Evolutionary conservation across 2,888 invertebrate species (phyloP).

Genomic region (Cosmorhoe ocellata): DNA sequence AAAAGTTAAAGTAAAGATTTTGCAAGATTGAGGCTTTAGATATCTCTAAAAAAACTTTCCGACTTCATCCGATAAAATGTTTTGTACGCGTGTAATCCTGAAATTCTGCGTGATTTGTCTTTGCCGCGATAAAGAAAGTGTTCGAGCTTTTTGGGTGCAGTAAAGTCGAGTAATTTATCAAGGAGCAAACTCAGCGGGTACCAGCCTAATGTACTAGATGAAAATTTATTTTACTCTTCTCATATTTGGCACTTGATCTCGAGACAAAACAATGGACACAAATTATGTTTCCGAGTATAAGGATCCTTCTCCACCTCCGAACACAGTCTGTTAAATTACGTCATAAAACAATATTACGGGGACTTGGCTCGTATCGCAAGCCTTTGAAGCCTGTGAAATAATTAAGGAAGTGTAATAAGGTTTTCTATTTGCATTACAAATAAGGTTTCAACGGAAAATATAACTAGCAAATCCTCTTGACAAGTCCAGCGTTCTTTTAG

Average conservation of each 20-base stretch:
- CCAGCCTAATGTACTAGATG: slow-evolving; percentile 25
- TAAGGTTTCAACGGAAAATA: slow-evolving; percentile 56
- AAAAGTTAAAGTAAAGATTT: slow-evolving; percentile 65
- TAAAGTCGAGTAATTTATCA: slow-evolving; percentile 44
- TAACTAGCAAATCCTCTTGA: slow-evolving; percentile 62
- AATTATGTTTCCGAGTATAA: slow-evolving; percentile 46
- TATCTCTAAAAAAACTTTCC: slow-evolving; percentile 64
- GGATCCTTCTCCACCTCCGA: slow-evolving; percentile 54
- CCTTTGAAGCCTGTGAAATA: slow-evolving; percentile 68
- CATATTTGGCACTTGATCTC: slow-evolving; percentile 35
- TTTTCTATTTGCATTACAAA: slow-evolving; percentile 73
- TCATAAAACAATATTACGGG: slow-evolving; percentile 65
- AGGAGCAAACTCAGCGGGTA: slow-evolving; percentile 31
- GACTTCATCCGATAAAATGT: slow-evolving; percentile 67
- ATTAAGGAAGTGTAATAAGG: slow-evolving; percentile 75
- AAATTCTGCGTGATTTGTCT: slow-evolving; percentile 71
- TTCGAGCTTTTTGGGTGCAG: slow-evolving; percentile 44
- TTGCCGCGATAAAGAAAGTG: slow-evolving; percentile 55
- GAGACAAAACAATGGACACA: slow-evolving; percentile 42
- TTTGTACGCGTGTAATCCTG: slow-evolving; percentile 69
- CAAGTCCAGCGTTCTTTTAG: slow-evolving; percentile 49
- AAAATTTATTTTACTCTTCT: slow-evolving; percentile 41
- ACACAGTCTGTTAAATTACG: slow-evolving; percentile 66
- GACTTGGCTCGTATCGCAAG: slow-evolving; percentile 60
- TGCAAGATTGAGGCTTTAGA: slow-evolving; percentile 66